phyloP scores from a whole-genome alignment of 2,113 vertebrate genomes.

The Gyps fulvus region DNA sequence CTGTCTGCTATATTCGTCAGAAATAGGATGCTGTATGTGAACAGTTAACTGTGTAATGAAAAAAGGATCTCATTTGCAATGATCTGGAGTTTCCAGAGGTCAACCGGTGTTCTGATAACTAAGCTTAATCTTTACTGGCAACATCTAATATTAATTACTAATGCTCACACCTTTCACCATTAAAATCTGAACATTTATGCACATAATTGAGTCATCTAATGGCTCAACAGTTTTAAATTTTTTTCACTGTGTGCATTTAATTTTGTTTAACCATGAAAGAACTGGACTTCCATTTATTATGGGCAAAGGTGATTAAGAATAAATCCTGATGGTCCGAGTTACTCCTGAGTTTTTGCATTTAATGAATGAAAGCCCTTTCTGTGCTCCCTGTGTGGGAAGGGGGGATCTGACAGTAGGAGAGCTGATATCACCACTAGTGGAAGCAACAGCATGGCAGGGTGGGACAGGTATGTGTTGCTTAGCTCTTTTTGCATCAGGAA shows the following conservation, averaged over 20 bases:
- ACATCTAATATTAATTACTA: constrained; percentile 67
- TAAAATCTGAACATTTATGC: constrained; percentile 50
- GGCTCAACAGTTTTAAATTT: constrained; percentile 50
- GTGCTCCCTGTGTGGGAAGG: background rate
- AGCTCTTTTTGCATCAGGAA: background rate
- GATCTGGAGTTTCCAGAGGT: constrained; percentile 52
- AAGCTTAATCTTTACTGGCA: constrained; percentile 56
- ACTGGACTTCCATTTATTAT: background rate
- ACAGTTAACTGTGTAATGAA: constrained; percentile 1
- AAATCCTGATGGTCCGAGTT: constrained; percentile 38
- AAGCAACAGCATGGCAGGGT: background rate
- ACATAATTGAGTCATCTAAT: constrained; percentile 48
- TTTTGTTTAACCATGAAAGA: constrained; percentile 42
- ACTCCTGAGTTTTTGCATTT: constrained; percentile 5
- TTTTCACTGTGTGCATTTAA: constrained; percentile 8
- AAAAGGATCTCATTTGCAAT: constrained; percentile 20
- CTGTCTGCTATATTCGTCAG: constrained; percentile 36
- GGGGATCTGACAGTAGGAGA: background rate
- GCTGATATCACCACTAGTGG: background rate
- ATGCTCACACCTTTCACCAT: constrained; percentile 12
- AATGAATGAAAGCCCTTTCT: background rate
- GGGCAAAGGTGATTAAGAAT: constrained; percentile 33
- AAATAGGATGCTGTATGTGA: background rate
- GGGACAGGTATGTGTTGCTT: background rate
- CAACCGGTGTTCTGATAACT: constrained; percentile 39